phyloP scores from a whole-genome alignment of 2,797 vertebrate species.

The Triplophysa yarkandensis region DNA sequence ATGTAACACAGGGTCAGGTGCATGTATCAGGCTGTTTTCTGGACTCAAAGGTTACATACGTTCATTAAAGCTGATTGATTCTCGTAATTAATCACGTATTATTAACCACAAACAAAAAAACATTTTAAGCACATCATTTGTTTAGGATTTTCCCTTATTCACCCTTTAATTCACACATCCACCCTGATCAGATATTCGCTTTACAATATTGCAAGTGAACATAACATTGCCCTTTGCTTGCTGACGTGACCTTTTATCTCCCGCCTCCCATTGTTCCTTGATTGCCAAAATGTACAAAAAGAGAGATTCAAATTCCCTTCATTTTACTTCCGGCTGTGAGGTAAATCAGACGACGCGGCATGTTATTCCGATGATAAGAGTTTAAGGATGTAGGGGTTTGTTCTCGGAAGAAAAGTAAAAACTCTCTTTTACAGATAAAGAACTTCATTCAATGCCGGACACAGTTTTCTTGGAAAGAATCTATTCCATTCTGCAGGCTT shows the following conservation, averaged over 20 bases:
- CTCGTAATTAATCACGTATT: too few species aligned
- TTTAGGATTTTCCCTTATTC: constrained; percentile 10
- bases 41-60: too few species aligned
- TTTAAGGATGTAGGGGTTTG: constrained; percentile 24
- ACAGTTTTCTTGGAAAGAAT: too few species aligned
- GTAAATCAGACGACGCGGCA: constrained; percentile 37
- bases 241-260: constrained; percentile 45
- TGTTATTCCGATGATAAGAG: constrained; percentile 53
- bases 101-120: too few species aligned
- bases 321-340: constrained; percentile 37
- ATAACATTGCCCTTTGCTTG: constrained; percentile 38
- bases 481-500: neutral
- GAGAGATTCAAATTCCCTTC: constrained; percentile 34
- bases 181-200: constrained; percentile 27
- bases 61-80: too few species aligned
- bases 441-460: constrained; percentile 16
- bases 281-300: constrained; percentile 38
- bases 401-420: constrained; percentile 17
- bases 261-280: constrained; percentile 42
- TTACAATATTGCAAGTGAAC: constrained; percentile 21
- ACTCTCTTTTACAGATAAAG: constrained; percentile 16
- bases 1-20: too few species aligned
- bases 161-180: neutral
- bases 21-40: too few species aligned
- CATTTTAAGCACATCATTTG: neutral